Evolutionary conservation across 2,888 invertebrate species (phyloP).

Genomic region (Mythimna ferrago): DNA sequence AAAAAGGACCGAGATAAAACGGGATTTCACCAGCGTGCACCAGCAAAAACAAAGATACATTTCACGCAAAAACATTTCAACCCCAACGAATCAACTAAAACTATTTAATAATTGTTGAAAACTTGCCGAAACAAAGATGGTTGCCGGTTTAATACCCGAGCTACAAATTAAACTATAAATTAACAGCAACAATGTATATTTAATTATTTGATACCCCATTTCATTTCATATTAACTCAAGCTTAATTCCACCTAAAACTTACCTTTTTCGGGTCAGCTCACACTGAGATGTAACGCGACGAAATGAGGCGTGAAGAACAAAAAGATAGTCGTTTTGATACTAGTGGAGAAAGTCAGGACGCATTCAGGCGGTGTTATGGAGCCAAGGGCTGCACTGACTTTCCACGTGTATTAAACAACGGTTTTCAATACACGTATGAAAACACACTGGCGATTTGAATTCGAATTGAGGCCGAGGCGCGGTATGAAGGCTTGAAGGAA

Average conservation of each 20-base stretch:
- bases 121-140: constrained; percentile 51
- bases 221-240: constrained; percentile 54
- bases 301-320: neutral
- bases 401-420: too few species aligned
- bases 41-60: constrained; percentile 29
- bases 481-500: too few species aligned
- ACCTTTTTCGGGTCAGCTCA: constrained; percentile 14
- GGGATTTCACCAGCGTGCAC: neutral
- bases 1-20: neutral
- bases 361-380: too few species aligned
- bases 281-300: neutral
- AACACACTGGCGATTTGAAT: too few species aligned
- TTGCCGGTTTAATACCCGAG: constrained; percentile 30
- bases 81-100: constrained; percentile 36
- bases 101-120: constrained; percentile 42
- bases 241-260: constrained; percentile 42
- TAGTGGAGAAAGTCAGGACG: too few species aligned
- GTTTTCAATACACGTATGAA: too few species aligned
- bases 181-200: constrained; percentile 61
- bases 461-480: too few species aligned
- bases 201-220: constrained; percentile 61
- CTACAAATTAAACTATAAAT: constrained; percentile 62
- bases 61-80: constrained; percentile 12
- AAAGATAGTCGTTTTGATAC: neutral
- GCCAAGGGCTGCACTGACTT: too few species aligned